Conservation (phyloP, 2,888 invertebrate genomes). For the Notodonta dromedarius region DNA sequence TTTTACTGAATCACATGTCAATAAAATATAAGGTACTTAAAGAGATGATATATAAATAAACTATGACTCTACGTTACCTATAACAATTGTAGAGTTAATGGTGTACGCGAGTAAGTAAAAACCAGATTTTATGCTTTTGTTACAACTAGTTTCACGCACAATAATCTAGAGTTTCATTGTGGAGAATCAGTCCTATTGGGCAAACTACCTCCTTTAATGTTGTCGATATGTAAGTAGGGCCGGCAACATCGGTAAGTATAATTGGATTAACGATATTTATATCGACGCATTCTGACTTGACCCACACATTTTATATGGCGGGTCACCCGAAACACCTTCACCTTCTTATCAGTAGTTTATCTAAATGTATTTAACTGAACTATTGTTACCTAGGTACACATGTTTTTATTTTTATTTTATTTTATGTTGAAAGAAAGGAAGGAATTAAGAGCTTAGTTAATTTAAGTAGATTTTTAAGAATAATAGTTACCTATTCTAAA, state of each 20-base stretch:
- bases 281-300: constrained; percentile 23
- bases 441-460: no score
- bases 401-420: no score
- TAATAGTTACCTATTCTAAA: no score
- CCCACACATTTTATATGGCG: constrained; percentile 10
- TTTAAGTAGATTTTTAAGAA: no score
- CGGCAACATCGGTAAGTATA: constrained; percentile 11
- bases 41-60: no score
- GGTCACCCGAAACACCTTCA: constrained; percentile 24
- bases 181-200: neutral
- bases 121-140: neutral
- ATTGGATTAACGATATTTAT: constrained; percentile 26
- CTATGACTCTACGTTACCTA: no score
- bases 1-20: no score
- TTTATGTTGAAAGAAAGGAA: no score
- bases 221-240: neutral
- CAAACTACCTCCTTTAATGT: neutral
- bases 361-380: constrained; percentile 12
- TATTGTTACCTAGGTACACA: no score
- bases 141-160: neutral
- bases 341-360: constrained; percentile 29
- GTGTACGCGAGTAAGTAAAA: neutral
- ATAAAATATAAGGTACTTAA: no score
- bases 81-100: no score
- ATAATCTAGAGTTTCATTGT: neutral